Conservation (phyloP, 23 tunicate species). For the Diplosoma virens region DNA sequence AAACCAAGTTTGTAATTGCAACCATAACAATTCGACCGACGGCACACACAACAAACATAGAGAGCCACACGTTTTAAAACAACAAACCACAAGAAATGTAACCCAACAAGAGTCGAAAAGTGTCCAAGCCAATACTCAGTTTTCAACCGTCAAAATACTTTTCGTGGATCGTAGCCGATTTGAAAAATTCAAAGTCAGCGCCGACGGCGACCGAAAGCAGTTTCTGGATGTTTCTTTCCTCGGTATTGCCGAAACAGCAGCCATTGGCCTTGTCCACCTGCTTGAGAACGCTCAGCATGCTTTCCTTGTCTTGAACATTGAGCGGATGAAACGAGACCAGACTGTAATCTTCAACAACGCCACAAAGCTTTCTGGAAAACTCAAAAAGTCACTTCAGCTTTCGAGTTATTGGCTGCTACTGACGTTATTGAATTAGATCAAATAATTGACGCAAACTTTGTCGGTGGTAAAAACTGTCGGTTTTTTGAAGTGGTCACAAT, state of each 20-base stretch:
- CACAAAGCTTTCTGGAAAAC: slow-evolving; percentile 50
- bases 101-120: no score
- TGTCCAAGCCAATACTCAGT: no score
- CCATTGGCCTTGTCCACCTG: slow-evolving; percentile 91
- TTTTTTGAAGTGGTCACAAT: no score
- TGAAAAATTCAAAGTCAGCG: slow-evolving; percentile 80
- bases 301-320: slow-evolving; percentile 81
- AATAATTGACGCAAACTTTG: no score
- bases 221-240: slow-evolving; percentile 93
- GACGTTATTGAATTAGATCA: neutral
- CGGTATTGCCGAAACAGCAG: slow-evolving; percentile 59
- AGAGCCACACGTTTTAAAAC: no score
- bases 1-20: no score
- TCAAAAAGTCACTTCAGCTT: neutral
- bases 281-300: slow-evolving; percentile 71
- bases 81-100: no score
- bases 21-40: no score
- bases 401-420: neutral
- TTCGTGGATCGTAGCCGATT: slow-evolving; percentile 68
- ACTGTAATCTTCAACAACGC: slow-evolving; percentile 93
- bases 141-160: slow-evolving; percentile 60
- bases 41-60: no score
- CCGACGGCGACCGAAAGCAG: slow-evolving; percentile 83
- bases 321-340: slow-evolving; percentile 86
- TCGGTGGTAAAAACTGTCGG: no score